Conservation (phyloP, 2,113 vertebrate genomes). For the Pteronura brasiliensis region DNA sequence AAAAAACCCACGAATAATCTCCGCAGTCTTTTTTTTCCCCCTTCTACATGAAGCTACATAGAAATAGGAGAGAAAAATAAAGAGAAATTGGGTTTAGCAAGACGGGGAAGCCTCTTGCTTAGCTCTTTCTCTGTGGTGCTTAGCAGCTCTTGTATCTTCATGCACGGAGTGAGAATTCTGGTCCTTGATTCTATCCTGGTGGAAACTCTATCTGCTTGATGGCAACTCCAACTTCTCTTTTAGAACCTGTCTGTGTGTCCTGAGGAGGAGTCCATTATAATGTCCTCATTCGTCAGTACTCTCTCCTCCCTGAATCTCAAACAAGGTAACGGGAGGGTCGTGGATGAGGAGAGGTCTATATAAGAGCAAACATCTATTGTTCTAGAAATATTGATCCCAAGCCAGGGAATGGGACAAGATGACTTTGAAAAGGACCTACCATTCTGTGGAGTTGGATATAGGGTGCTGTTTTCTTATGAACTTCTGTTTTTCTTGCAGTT, state of each 20-base stretch:
- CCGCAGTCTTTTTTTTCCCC: too few species aligned
- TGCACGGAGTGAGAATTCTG: neutral
- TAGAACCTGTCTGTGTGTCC: conserved; percentile 95
- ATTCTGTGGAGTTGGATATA: neutral
- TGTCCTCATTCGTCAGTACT: conserved; percentile 93
- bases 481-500: conserved; percentile 78
- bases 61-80: conserved; percentile 26
- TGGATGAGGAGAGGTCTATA: neutral
- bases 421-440: neutral
- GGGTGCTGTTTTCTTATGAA: neutral
- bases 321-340: conserved; percentile 83
- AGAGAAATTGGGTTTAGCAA: neutral
- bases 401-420: neutral
- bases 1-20: neutral
- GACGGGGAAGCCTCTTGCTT: neutral
- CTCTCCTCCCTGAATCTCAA: conserved; percentile 89
- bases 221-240: neutral
- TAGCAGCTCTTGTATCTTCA: neutral
- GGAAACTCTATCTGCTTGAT: neutral
- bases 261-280: conserved; percentile 94
- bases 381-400: neutral
- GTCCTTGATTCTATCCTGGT: neutral
- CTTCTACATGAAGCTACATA: neutral
- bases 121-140: neutral
- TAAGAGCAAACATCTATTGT: neutral